Conservation (phyloP, 1,140 invertebrate genomes). For the Pseudomyrmex flavicornis region DNA sequence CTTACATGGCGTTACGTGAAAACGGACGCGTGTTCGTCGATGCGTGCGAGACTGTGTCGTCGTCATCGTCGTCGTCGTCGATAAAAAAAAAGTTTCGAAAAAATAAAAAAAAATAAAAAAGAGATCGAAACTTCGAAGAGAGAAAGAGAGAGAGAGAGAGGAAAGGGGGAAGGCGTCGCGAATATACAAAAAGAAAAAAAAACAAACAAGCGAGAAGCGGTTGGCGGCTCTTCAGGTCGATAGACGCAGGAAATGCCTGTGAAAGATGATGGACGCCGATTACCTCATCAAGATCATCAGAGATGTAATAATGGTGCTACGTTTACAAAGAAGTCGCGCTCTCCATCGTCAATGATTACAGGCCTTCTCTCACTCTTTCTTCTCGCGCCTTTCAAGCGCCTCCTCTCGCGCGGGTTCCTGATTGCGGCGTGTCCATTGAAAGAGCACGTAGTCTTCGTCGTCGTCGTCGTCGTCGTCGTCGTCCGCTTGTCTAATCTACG, state of each 20-base stretch:
- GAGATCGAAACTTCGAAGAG: neutral
- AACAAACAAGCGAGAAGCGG: slow-evolving; percentile 2
- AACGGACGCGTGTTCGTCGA: slow-evolving; percentile 16
- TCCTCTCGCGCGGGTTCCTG: slow-evolving; percentile 11
- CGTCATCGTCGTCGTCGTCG: neutral
- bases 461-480: neutral
- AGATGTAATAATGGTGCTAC: slow-evolving; percentile 76
- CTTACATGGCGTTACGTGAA: slow-evolving; percentile 29
- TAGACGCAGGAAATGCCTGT: slow-evolving; percentile 75
- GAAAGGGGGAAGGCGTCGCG: slow-evolving; percentile 13
- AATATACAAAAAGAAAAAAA: slow-evolving; percentile 9
- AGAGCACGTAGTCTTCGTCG: neutral
- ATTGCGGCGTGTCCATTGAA: slow-evolving; percentile 23
- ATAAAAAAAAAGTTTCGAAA: neutral
- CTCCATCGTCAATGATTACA: slow-evolving; percentile 66
- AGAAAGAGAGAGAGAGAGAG: slow-evolving; percentile 4
- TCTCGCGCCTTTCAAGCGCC: slow-evolving; percentile 21
- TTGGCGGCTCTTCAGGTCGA: slow-evolving; percentile 51
- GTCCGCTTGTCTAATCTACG: neutral
- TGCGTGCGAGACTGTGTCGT: slow-evolving; percentile 33
- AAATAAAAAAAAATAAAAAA: neutral
- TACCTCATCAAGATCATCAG: slow-evolving; percentile 81
- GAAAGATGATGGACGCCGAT: slow-evolving; percentile 79
- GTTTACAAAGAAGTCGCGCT: slow-evolving; percentile 72
- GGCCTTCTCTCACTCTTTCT: slow-evolving; percentile 49